phyloP scores from a whole-genome alignment of 2,113 vertebrate species.

The Xiphias gladius region DNA sequence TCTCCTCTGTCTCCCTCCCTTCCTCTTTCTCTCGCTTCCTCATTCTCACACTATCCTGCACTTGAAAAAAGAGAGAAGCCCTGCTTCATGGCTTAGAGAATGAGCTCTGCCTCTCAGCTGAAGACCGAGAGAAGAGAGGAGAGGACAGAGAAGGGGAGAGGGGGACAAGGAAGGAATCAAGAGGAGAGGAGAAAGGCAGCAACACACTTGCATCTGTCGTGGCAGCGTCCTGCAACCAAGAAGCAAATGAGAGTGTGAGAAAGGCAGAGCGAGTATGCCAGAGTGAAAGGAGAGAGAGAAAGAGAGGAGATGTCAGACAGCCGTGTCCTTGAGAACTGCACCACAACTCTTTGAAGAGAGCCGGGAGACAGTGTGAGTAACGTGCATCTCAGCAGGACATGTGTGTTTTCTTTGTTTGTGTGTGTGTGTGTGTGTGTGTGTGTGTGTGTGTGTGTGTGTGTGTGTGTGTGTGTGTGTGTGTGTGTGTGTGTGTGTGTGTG shows the following conservation, averaged over 20 bases:
- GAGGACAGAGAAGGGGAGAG: slow-evolving; percentile 25
- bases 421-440: slow-evolving; percentile 35
- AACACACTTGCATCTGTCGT: slow-evolving; percentile 74
- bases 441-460: slow-evolving; percentile 38
- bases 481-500: slow-evolving; percentile 36
- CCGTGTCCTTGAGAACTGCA: slow-evolving; percentile 99
- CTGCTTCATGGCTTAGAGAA: slow-evolving; percentile 74
- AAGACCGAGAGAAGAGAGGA: slow-evolving; percentile 65
- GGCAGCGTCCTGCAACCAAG: slow-evolving; percentile 70
- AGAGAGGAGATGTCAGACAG: slow-evolving; percentile 88
- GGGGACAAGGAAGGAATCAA: slow-evolving; percentile 40
- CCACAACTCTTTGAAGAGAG: slow-evolving; percentile 97
- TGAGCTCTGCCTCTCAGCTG: slow-evolving; percentile 79
- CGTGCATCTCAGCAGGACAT: slow-evolving; percentile 86
- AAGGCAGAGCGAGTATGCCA: slow-evolving; percentile 63
- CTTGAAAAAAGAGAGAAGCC: slow-evolving; percentile 78
- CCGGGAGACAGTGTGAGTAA: slow-evolving; percentile 95
- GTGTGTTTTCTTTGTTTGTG: slow-evolving; percentile 68
- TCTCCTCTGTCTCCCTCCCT: slow-evolving; percentile 72
- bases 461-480: slow-evolving; percentile 14
- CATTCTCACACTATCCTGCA: slow-evolving; percentile 73
- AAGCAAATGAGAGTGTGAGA: slow-evolving; percentile 67
- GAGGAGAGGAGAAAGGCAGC: slow-evolving; percentile 59
- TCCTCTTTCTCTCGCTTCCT: slow-evolving; percentile 69
- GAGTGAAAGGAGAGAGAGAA: slow-evolving; percentile 77